phyloP scores from a whole-genome alignment of 2,797 vertebrate species.

The Bufotes viridis region DNA sequence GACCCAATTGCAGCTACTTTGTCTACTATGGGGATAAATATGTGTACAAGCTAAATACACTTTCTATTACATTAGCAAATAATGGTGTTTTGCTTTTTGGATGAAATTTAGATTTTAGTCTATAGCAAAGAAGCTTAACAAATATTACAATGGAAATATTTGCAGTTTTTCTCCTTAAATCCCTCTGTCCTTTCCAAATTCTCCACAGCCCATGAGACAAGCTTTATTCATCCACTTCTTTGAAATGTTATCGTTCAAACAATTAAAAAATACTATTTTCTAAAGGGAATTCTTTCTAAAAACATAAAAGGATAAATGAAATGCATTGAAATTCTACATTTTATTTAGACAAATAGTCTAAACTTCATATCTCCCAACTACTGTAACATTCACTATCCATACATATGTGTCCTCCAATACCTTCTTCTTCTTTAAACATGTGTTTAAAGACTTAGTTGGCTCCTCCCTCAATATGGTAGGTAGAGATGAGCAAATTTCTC shows the following conservation, averaged over 20 bases:
- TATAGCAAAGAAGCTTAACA: conserved; percentile 9
- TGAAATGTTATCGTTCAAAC: conserved; percentile 61
- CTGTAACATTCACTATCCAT: neutral
- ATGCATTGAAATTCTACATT: conserved; percentile 50
- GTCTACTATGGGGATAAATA: neutral
- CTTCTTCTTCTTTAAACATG: no score
- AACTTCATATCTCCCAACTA: neutral
- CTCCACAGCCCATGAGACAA: conserved; percentile 42
- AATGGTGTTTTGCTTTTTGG: neutral
- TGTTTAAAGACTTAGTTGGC: no score
- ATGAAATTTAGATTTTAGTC: conserved; percentile 7
- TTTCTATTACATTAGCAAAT: neutral
- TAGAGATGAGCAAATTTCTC: no score
- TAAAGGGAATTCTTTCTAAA: conserved; percentile 60
- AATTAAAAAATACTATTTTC: conserved; percentile 61
- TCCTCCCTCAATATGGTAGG: no score
- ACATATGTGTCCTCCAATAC: neutral
- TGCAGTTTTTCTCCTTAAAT: conserved; percentile 62
- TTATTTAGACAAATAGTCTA: conserved; percentile 22
- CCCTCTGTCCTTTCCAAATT: conserved; percentile 60
- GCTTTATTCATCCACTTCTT: conserved; percentile 58
- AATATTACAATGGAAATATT: conserved; percentile 57
- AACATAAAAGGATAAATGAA: conserved; percentile 46
- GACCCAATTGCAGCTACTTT: neutral
- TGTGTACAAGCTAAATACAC: neutral